A percentile compares a stretch with the other conserved stretches of the same genome.
These are phyloP conservation scores for Hippocampus kuda DNA, from an alignment of 2,797 vertebrate species.

Conservation along the genomic window DNA sequence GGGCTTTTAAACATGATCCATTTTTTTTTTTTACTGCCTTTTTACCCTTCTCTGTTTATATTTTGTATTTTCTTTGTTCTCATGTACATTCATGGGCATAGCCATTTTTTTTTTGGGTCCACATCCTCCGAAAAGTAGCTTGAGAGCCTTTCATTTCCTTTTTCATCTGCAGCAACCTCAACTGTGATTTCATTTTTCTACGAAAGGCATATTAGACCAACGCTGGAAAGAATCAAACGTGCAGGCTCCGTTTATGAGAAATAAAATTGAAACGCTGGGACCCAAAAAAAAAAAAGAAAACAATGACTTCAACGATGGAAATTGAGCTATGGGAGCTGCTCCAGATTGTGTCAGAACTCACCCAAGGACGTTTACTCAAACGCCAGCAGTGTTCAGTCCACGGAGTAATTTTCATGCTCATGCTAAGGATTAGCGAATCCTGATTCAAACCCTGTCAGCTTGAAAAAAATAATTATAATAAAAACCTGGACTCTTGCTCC, in stretches of 20 bases:
- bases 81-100: background rate
- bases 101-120: conserved; percentile 8
- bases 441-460: no score
- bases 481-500: no score
- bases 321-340: background rate
- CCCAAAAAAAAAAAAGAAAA: background rate
- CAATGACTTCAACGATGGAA: background rate
- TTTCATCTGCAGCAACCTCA: conserved; percentile 20
- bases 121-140: conserved; percentile 5
- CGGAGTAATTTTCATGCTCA: no score
- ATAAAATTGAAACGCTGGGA: background rate
- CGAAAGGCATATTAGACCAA: background rate
- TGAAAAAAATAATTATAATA: no score
- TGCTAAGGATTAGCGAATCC: no score
- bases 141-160: conserved; percentile 18
- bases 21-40: background rate
- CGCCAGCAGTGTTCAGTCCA: no score
- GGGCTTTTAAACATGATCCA: conserved; percentile 15
- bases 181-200: conserved; percentile 15
- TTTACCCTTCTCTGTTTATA: background rate
- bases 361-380: no score
- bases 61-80: conserved; percentile 4
- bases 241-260: background rate
- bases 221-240: background rate
- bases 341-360: no score